A percentile compares a stretch with the other conserved stretches of the same genome.
These are phyloP conservation scores for Elymnias hypermnestra DNA, from an alignment of 1,140 invertebrate species.

Conservation along the genomic window DNA sequence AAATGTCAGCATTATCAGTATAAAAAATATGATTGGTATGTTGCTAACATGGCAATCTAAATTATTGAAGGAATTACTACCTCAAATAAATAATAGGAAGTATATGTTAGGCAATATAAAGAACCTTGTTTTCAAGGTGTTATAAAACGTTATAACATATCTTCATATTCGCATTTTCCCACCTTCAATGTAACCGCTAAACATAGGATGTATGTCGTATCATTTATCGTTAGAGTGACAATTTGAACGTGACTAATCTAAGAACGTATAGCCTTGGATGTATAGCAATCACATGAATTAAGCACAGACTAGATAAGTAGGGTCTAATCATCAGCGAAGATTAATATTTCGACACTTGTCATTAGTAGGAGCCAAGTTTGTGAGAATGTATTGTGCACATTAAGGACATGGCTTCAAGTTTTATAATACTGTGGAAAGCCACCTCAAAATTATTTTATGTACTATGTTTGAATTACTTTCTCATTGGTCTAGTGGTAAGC, in stretches of 20 bases:
- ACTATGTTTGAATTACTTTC: too few relatives aligned
- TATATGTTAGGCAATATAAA: neutral
- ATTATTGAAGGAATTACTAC: too few relatives aligned
- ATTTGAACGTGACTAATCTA: constrained; percentile 5
- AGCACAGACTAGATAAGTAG: neutral
- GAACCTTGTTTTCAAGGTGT: constrained; percentile 2
- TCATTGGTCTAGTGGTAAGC: too few relatives aligned
- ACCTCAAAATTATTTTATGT: too few relatives aligned
- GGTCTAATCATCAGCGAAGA: neutral
- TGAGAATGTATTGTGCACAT: too few relatives aligned
- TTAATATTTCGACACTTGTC: neutral
- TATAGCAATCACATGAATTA: neutral
- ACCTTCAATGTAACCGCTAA: neutral
- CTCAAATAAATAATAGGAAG: too few relatives aligned
- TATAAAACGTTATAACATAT: neutral
- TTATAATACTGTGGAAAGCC: too few relatives aligned
- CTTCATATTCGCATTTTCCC: neutral
- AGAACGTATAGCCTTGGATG: constrained; percentile 1
- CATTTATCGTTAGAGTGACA: constrained; percentile 5
- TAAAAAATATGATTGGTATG: too few relatives aligned
- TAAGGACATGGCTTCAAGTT: too few relatives aligned
- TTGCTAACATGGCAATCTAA: too few relatives aligned
- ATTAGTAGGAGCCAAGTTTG: neutral
- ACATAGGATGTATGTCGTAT: neutral
- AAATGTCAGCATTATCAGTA: too few relatives aligned